Evolutionary conservation across 2,113 vertebrate genomes (phyloP), one percentile per base, ranked within the genome.

Genomic region (Mus pahari): DNA sequence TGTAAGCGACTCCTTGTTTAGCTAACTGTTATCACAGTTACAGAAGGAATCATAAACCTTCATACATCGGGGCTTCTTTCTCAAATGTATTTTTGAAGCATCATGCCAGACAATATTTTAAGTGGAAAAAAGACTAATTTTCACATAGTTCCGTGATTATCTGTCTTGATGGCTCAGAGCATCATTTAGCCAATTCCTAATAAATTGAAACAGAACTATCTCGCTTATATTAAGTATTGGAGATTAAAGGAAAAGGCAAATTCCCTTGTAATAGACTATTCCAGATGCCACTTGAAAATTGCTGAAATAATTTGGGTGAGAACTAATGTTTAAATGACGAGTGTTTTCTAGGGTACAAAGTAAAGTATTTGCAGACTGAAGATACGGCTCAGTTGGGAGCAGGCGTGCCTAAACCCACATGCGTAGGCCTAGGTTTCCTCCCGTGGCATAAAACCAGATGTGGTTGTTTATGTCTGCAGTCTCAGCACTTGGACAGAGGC

Each of bases 121-220:
- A 95, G 55, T 95, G 97, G 96, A 97, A 98, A 98, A 98, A 98
- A 96, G 98, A 98, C 33, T 62, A 66, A 95, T 97, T 96, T 97
- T 97, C 94, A 82, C 95, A 74, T 24, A 81, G 31, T 75, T 66
- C 16, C 14, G 93, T 94, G 95, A 68, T 81, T 88, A 97, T 89
- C 58, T 39, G 9, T 93, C 96, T 84, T 58, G 48, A 64, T 75
- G 78, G 75, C 84, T 97, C 94, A 42, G 39, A 66, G 87, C 60
- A 81, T n/a, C 55, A 50, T 58, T 13, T 62, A 89, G 55, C 39
- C 2, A 1, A 31, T 75, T 16, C n/a, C 14, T 78, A 88, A 79
- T 92, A 92, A 94, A 82, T 58, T n/a, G 26, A 48, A 78, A 77
- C 36, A 0, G 9, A 89, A 91, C 86, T 53, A 86, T 42, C 70